A percentile compares a stretch with the other conserved stretches of the same genome.
Conservation (phyloP, 2,888 invertebrate species). For the Hemithea aestivaria region DNA sequence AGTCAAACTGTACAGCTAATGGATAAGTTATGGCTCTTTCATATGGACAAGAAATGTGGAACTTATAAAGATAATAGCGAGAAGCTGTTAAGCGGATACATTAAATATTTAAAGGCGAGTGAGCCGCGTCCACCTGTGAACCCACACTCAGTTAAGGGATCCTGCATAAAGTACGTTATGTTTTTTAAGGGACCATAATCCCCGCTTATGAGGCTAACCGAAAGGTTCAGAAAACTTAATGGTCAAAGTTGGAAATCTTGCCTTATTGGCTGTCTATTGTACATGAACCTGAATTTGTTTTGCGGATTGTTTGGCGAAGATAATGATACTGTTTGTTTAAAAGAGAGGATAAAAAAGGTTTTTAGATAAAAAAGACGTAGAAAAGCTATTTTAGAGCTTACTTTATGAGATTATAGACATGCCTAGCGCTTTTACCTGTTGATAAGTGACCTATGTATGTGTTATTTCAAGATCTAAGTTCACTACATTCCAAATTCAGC, state of each 20-base stretch:
- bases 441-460: too few species aligned
- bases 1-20: constrained; percentile 22
- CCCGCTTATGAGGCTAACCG: constrained; percentile 10
- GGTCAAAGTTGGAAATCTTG: not conserved
- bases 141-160: constrained; percentile 38
- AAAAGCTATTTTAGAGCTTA: too few species aligned
- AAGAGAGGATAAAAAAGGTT: too few species aligned
- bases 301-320: too few species aligned
- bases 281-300: too few species aligned
- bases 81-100: constrained; percentile 56
- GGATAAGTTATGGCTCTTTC: constrained; percentile 21
- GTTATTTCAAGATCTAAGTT: too few species aligned
- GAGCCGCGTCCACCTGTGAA: constrained; percentile 61
- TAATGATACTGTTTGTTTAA: too few species aligned
- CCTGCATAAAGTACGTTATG: constrained; percentile 37
- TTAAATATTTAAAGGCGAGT: constrained; percentile 63
- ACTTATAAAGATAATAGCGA: constrained; percentile 42
- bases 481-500: too few species aligned
- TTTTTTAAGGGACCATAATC: constrained; percentile 30
- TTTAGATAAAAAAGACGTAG: too few species aligned
- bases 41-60: constrained; percentile 25
- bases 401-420: too few species aligned
- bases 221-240: constrained; percentile 17
- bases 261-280: too few species aligned
- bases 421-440: too few species aligned